Evolutionary conservation across 1,140 invertebrate species (phyloP).

Genomic region (Drosophila virilis): DNA sequence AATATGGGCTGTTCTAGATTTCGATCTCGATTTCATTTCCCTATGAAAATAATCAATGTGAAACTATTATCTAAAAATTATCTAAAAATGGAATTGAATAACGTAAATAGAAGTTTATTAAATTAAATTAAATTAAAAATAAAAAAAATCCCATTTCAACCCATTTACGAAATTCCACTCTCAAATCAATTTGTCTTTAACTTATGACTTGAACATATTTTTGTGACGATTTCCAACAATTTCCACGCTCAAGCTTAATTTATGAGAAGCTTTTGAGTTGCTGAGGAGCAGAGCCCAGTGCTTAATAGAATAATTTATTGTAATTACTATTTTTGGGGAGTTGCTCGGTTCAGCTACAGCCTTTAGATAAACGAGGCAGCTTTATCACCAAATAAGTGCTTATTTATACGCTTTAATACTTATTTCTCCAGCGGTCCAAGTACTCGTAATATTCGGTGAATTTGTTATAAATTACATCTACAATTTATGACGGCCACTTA

Average conservation of each 20-base stretch:
- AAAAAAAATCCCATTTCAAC: not conserved
- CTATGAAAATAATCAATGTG: not conserved
- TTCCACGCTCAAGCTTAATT: not conserved
- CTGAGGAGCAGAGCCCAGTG: not conserved
- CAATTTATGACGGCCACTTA: conserved; percentile 49
- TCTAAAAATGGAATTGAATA: not conserved
- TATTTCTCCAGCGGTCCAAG: conserved; percentile 13
- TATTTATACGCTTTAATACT: conserved; percentile 48
- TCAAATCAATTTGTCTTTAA: conserved; percentile 28
- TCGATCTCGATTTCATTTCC: not conserved
- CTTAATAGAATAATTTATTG: conserved; percentile 53
- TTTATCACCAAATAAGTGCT: conserved; percentile 51
- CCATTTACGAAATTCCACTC: not conserved
- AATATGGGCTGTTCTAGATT: not conserved
- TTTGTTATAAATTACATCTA: conserved; percentile 43
- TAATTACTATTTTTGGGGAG: conserved; percentile 42
- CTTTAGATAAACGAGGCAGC: conserved; percentile 37
- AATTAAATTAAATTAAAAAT: too few species aligned
- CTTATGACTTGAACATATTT: conserved; percentile 20
- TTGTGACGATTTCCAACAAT: not conserved
- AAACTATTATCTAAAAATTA: not conserved
- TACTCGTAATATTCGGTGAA: conserved; percentile 42
- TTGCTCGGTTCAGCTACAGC: conserved; percentile 1
- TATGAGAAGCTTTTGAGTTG: not conserved
- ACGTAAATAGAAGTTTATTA: too few species aligned